Base-by-base conservation (phyloP, 23 tunicate genomes). In the Ascidia mentula region DNA sequence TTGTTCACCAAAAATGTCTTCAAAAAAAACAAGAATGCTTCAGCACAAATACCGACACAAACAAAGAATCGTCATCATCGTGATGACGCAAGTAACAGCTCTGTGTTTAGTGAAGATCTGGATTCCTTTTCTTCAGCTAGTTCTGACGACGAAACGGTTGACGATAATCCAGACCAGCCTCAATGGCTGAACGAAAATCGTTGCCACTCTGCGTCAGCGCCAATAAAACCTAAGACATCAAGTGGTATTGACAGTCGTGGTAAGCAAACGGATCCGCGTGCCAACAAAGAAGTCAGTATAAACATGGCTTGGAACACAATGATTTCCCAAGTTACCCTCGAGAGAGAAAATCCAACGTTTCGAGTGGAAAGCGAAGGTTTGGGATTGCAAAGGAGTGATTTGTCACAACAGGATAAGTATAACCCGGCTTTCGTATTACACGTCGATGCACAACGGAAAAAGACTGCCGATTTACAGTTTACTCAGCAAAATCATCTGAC, bases 251-350 rank as follows among this genome's bases (percentile, higher is more conserved):
- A 53, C 65, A 53, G 13, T 53, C 24, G 65, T 26, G 13, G 28
- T 28, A 9, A 53, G 65, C 65, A 53, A 53, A 53, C 24, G 65
- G 65, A 26, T 28, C 24, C 13, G 24, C 65, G 65, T 28, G 24
- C 65, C 65, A 28, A 53, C 65, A 53, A 53, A 53, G 65, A 53
- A 53, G 65, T 53, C 13, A 53, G 65, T 53, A 53, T 9, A 53
- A 6, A 53, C 65, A 53, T 53, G 65, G 12, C 65, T 26, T 53
- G 22, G 12, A 53, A 28, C 28, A 53, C 65, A 53, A 53, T 53
- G 24, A 28, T 28, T 20, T 28, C 65, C 24, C 65, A 6, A 53
- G 65, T 28, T 28, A 3, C 65, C 65, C 24, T 5, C 24, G 65
- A 5, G 24, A 53, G 24, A 9, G 65, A 20, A 53, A 53, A 53